Evolutionary conservation across 2,797 vertebrate species (phyloP).

Genomic region (Clarias platycephalus): DNA sequence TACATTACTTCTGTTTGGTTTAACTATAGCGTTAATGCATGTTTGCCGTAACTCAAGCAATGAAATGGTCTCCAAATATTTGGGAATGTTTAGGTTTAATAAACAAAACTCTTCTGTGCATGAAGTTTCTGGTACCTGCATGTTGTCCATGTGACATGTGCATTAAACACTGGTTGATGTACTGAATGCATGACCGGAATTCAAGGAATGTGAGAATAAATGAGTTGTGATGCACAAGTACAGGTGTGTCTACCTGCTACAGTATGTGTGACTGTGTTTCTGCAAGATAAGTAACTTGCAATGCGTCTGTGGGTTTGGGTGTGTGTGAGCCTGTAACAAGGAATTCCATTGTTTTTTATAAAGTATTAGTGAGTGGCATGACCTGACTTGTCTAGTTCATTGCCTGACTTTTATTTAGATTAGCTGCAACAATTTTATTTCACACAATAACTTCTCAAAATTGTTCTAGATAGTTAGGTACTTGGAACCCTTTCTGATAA

Average conservation of each 20-base stretch:
- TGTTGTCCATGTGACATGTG: constrained; percentile 39
- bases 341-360: constrained; percentile 1
- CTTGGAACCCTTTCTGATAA: not conserved
- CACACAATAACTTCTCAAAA: not conserved
- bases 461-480: not conserved
- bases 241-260: not conserved
- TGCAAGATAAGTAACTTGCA: not conserved
- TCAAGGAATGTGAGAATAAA: constrained; percentile 23
- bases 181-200: constrained; percentile 29
- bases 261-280: not conserved
- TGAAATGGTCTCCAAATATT: not conserved
- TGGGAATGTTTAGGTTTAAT: not conserved
- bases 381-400: not conserved
- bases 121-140: not conserved
- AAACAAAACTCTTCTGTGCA: not conserved
- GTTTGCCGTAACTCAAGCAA: not conserved
- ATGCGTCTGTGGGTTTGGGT: not conserved
- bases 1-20: not conserved
- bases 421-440: not conserved
- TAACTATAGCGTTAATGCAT: not conserved
- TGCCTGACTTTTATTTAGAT: not conserved
- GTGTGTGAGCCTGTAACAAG: not conserved
- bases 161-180: not conserved
- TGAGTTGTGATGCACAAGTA: not conserved
- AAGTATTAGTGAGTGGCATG: not conserved